Evolutionary conservation across 1,140 invertebrate species (phyloP), one percentile per base, ranked within the genome.

Genomic region (Temnothorax nylanderi): DNA sequence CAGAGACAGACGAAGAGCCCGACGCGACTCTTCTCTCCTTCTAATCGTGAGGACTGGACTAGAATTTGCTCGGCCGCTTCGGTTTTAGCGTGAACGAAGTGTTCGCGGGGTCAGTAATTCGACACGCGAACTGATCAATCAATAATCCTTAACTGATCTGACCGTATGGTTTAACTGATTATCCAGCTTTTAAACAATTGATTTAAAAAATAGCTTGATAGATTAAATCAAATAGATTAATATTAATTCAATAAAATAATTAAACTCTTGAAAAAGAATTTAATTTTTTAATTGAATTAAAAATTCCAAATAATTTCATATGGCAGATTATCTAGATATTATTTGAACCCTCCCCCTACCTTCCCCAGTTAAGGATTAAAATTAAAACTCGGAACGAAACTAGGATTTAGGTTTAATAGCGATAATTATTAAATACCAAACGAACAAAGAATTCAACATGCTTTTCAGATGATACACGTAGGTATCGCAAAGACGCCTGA

Each of bases 91-190:
- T 49, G 18, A 32, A 13, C 7, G 41, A 75, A 21, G 26, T 10
- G 18, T 60, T 76, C 37, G 77, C 21, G 16, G 47, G 62, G 4
- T 44, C 34, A 2, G 7, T 8, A 26, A 26, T 11, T 18, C n/a
- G 13, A 69, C 13, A 47, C 56, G 32, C 60, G 6, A 64, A 26
- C 6, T 37, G 18, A 78, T 64, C 34, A 64, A 47, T 78, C 41
- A 41, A 78, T 78, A 41, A 78, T 78, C 26, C 3, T 78, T 65
- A 49, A 65, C 60, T 78, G 58, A 41, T 78, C 10, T n/a, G 26
- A n/a, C 8, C 1, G 6, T 60, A 60, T 77, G n/a, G 10, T 26
- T 32, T 77, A 32, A 41, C 2, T 74, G 16, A 18, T 51, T 54
- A 62, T 77, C 32, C 2, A 32, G 8, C 10, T 60, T 16, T 32